These are phyloP conservation scores for Mythimna pallens DNA, from an alignment of 2,888 invertebrate species.

Conservation along the genomic window DNA sequence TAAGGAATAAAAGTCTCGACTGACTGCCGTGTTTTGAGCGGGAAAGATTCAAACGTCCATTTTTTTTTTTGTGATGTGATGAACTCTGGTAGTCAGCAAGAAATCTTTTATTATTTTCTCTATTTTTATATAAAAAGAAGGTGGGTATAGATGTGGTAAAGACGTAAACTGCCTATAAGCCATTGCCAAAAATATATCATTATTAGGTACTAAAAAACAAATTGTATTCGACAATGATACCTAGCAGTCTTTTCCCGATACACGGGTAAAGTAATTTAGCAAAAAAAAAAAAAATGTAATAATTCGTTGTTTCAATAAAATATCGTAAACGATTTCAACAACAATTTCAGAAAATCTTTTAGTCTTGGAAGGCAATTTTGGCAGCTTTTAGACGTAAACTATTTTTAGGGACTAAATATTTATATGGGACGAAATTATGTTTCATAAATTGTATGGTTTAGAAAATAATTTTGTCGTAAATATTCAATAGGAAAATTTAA, in stretches of 20 bases:
- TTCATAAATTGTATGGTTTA: slow-evolving; percentile 38
- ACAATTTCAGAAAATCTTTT: slow-evolving; percentile 36
- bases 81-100: slow-evolving; percentile 16
- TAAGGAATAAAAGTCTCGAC: slow-evolving; percentile 19
- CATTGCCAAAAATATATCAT: slow-evolving; percentile 29
- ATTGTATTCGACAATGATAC: slow-evolving; percentile 20
- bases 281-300: slow-evolving; percentile 49
- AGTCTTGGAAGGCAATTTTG: slow-evolving; percentile 67
- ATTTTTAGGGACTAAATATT: slow-evolving; percentile 42
- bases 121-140: background rate
- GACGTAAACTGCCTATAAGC: slow-evolving; percentile 13
- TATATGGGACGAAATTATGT: slow-evolving; percentile 47
- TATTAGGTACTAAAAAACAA: slow-evolving; percentile 10
- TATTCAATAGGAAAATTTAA: slow-evolving; percentile 51
- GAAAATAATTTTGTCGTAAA: slow-evolving; percentile 42
- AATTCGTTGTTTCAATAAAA: slow-evolving; percentile 58
- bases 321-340: slow-evolving; percentile 48
- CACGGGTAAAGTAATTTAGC: slow-evolving; percentile 35
- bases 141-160: background rate
- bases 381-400: slow-evolving; percentile 61
- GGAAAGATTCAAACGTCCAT: background rate
- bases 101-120: slow-evolving; percentile 11
- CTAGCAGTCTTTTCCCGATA: slow-evolving; percentile 33
- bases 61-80: background rate
- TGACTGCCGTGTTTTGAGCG: slow-evolving; percentile 1